Conservation (phyloP, 2,888 invertebrate genomes). For the Sinelater perroti region DNA sequence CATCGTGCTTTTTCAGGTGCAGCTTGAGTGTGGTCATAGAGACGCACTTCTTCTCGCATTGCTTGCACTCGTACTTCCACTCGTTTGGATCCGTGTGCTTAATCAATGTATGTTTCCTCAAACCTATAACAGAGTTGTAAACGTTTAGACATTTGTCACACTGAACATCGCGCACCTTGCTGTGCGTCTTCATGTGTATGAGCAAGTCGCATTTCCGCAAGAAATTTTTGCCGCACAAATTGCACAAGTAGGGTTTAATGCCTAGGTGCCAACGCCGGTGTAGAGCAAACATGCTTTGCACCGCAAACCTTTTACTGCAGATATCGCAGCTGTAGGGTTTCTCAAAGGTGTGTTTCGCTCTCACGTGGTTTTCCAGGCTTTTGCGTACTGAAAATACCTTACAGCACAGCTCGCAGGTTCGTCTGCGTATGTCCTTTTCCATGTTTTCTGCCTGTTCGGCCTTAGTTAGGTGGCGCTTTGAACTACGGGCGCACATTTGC, state of each 20-base stretch:
- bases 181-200: slow-evolving; percentile 8
- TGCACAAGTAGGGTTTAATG: slow-evolving; percentile 14
- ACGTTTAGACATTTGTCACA: slow-evolving; percentile 10
- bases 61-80: slow-evolving; percentile 11
- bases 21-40: slow-evolving; percentile 7
- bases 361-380: slow-evolving; percentile 8
- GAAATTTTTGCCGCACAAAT: slow-evolving; percentile 18
- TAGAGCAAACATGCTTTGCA: slow-evolving; percentile 9
- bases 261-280: slow-evolving; percentile 11
- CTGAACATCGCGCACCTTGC: neutral
- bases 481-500: too few species aligned
- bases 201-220: slow-evolving; percentile 8
- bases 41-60: slow-evolving; percentile 13
- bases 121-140: slow-evolving; percentile 4
- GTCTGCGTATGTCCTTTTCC: neutral
- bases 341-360: slow-evolving; percentile 14
- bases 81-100: slow-evolving; percentile 14
- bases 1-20: slow-evolving; percentile 15
- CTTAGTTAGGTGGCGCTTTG: slow-evolving; percentile 2
- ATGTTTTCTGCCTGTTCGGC: neutral
- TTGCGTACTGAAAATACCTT: slow-evolving; percentile 12
- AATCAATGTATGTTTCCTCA: slow-evolving; percentile 11
- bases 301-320: slow-evolving; percentile 1
- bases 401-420: slow-evolving; percentile 4
- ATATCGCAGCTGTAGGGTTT: slow-evolving; percentile 6